Evolutionary conservation across 2,797 vertebrate genomes (phyloP).

Genomic region (Lithobates pipiens): DNA sequence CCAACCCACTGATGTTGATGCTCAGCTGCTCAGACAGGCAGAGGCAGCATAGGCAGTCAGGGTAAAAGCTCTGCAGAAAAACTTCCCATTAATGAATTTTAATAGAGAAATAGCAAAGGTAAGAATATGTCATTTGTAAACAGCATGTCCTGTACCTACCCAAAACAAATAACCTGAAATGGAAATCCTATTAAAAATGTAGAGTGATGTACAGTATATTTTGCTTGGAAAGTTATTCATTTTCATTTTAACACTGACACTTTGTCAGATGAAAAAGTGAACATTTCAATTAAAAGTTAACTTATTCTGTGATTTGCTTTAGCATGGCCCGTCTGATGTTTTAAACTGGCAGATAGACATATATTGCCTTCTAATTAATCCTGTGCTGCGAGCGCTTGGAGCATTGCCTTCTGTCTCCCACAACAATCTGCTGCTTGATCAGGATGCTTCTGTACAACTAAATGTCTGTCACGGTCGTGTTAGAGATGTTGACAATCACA

Average conservation of each 20-base stretch:
- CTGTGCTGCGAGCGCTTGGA: constrained; percentile 34
- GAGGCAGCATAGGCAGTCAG: too few relatives aligned
- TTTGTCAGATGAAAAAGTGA: neutral
- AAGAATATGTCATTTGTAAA: neutral
- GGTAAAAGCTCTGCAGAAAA: too few relatives aligned
- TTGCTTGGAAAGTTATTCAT: neutral
- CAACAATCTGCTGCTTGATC: constrained; percentile 33
- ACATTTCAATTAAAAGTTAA: neutral
- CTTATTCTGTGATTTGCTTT: neutral
- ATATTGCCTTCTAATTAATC: constrained; percentile 32
- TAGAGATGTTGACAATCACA: constrained; percentile 30
- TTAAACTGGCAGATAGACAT: neutral
- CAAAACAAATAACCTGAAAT: neutral
- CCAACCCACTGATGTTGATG: too few relatives aligned
- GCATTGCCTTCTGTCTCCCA: constrained; percentile 26
- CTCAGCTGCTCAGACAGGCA: too few relatives aligned
- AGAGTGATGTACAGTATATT: neutral
- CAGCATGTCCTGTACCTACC: neutral
- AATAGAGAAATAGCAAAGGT: too few relatives aligned
- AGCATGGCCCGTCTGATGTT: neutral
- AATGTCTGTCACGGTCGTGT: constrained; percentile 24
- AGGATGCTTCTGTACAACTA: constrained; percentile 3
- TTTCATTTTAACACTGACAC: neutral
- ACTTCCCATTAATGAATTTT: too few relatives aligned
- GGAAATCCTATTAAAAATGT: neutral